Evolutionary conservation across 2,797 vertebrate genomes (phyloP).

Genomic region (Buceros bicornis): DNA sequence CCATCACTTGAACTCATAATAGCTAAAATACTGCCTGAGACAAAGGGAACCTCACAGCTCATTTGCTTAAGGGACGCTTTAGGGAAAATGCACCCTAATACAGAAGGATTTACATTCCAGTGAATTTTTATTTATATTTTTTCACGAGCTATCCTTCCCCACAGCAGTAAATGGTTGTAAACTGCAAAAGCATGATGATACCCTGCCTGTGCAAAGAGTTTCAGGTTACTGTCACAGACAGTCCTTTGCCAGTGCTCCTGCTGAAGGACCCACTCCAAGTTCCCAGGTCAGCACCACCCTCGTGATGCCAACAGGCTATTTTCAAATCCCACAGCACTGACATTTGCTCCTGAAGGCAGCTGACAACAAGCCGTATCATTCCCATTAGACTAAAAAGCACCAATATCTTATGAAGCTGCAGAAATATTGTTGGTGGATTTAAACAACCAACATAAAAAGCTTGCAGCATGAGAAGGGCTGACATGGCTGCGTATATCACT

Average conservation of each 20-base stretch:
- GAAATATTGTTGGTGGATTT: background rate
- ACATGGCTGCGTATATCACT: background rate
- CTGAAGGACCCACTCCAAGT: rapidly evolving
- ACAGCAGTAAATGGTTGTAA: background rate
- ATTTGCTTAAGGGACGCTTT: background rate
- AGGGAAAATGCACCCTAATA: background rate
- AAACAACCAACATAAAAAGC: constrained; percentile 22
- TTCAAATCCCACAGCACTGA: background rate
- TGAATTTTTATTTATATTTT: background rate
- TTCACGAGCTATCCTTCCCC: background rate
- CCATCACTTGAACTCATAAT: background rate
- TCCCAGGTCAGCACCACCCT: background rate
- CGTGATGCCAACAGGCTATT: background rate
- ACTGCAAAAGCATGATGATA: background rate
- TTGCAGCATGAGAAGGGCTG: background rate
- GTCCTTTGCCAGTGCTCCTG: background rate
- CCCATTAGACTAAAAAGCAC: constrained; percentile 47
- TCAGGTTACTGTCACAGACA: background rate
- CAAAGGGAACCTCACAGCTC: background rate
- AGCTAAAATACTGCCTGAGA: background rate
- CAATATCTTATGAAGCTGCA: background rate
- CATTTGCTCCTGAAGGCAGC: constrained; percentile 12
- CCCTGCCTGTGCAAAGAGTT: background rate
- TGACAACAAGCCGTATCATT: background rate
- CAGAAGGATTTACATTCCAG: constrained; percentile 1